phyloP scores from a whole-genome alignment of 2,113 vertebrate genomes.

The Mohoua ochrocephala region DNA sequence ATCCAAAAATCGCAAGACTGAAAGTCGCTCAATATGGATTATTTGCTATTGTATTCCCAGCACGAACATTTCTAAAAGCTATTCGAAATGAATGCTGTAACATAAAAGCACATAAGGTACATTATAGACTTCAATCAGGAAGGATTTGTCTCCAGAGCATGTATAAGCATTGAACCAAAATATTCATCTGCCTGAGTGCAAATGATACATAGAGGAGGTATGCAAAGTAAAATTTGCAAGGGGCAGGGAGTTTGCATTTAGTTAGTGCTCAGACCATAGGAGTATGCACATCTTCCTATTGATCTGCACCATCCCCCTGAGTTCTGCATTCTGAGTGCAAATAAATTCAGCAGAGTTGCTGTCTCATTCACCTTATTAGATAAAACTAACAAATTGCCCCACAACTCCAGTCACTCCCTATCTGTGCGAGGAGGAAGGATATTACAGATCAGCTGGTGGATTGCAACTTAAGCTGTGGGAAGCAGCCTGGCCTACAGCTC shows the following conservation, averaged over 20 bases:
- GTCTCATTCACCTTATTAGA: background rate
- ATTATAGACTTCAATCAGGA: background rate
- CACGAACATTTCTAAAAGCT: background rate
- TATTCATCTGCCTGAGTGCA: background rate
- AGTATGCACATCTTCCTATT: background rate
- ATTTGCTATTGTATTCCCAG: background rate
- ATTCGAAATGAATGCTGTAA: background rate
- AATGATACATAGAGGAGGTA: background rate
- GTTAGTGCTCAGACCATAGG: background rate
- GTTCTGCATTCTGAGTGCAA: background rate
- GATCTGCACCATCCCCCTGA: background rate
- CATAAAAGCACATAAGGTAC: background rate
- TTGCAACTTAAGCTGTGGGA: background rate
- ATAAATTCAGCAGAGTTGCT: background rate
- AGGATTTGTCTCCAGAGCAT: background rate
- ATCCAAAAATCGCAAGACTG: background rate
- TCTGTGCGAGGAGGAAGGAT: background rate
- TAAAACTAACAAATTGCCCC: background rate
- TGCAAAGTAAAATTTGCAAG: background rate
- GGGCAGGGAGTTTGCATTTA: background rate
- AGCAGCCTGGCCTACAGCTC: background rate
- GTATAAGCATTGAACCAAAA: background rate
- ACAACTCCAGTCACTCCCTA: background rate
- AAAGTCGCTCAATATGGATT: background rate
- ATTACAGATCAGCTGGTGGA: background rate